Evolutionary conservation across 2,797 vertebrate species (phyloP), one percentile per base, ranked within the genome.

Genomic region (Myotis pilosus): DNA sequence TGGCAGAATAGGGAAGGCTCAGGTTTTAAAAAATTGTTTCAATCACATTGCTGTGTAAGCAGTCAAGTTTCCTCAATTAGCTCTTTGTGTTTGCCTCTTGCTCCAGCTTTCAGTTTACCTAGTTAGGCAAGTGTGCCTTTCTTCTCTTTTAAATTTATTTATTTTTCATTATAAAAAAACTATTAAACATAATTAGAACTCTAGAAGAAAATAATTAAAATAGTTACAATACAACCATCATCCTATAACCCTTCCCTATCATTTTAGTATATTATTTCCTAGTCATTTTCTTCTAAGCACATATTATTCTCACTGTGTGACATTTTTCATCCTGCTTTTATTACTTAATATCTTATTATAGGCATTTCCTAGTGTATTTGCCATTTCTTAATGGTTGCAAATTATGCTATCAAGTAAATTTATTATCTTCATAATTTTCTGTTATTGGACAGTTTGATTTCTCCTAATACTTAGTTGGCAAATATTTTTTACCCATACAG

Each of bases 151-250:
- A 30, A 84, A 87, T 62, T 75, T 87, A 64, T 87, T 87, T 23
- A 71, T 64, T 92, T 81, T 92, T 91, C 94, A 91, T 94, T 88
- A 72, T 64, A 91, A 85, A 81, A 30, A 68, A 8, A 38, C 28
- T 55, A 49, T 64, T 91, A 85, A 53, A 69, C 19, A 74, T 88
- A 93, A 94, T 84, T 87, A 91, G 38, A 30, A 71, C 47, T 49
- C 33, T 38, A 47, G 51, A 80, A 95, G 72, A 76, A 66, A 92
- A 81, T 91, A 28, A 91, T 81, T 80, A 64, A 95, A 88, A 79
- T 94, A 87, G 75, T 71, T 86, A 41, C 20, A 89, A 89, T 83
- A 30, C 10, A 84, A 78, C 9, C 10, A 28, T 33, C 30, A n/a
- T 38, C n/a, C 11, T 78, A 13, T 68, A 82, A 82, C 47, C 41